Evolutionary conservation across 2,113 vertebrate species (phyloP).

Genomic region (Pterocles burchelli): DNA sequence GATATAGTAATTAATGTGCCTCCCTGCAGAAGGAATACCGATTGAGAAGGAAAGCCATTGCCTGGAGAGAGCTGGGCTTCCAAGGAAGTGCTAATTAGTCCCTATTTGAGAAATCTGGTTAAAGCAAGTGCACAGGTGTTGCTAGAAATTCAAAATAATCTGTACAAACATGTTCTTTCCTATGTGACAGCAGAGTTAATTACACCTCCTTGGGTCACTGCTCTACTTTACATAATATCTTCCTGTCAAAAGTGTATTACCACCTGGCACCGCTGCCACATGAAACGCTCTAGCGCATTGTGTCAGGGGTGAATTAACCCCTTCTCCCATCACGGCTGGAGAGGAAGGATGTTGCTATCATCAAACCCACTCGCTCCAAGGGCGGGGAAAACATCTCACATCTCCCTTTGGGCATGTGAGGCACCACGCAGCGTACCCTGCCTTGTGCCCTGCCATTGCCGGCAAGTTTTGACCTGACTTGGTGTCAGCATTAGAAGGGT

Average conservation of each 20-base stretch:
- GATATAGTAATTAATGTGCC: conserved; percentile 62
- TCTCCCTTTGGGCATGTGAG: rapidly evolving
- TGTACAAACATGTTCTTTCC: conserved; percentile 37
- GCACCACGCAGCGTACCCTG: rapidly evolving
- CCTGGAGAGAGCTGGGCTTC: conserved; percentile 48
- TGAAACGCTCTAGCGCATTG: not conserved
- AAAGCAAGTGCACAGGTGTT: conserved; percentile 54
- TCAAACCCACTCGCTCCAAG: not conserved
- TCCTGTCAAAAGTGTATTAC: not conserved
- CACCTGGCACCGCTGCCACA: not conserved
- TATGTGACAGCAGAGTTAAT: conserved; percentile 44
- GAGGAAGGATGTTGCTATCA: not conserved
- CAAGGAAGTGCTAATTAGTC: conserved; percentile 75
- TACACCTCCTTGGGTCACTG: conserved; percentile 34
- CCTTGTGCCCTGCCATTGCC: not conserved
- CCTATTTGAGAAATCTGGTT: conserved; percentile 60
- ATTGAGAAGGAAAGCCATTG: conserved; percentile 10
- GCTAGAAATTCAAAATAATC: conserved; percentile 52
- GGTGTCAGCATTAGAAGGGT: not conserved
- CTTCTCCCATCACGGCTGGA: not conserved
- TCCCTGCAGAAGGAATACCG: conserved; percentile 53
- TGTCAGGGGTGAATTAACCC: not conserved
- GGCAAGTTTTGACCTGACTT: not conserved
- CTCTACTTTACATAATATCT: conserved; percentile 3
- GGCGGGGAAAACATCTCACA: not conserved